These are phyloP conservation scores for Lasioglossum oenotherae DNA, from an alignment of 2,888 invertebrate species.

Conservation along the genomic window DNA sequence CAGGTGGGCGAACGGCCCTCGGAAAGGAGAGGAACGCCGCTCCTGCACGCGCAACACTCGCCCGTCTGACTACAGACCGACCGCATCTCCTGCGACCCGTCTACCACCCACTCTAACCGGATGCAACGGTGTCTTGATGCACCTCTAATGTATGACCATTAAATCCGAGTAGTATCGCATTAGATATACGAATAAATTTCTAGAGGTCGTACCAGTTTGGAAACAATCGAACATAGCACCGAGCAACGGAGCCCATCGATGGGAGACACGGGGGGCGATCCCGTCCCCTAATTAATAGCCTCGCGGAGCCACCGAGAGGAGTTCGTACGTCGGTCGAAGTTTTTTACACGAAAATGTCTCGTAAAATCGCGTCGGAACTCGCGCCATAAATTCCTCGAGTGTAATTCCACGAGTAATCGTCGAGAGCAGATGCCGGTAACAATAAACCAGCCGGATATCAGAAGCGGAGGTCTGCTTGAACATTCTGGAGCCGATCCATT, in stretches of 20 bases:
- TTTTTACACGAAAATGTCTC: slow-evolving; percentile 62
- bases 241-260: background rate
- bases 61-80: slow-evolving; percentile 73
- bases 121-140: background rate
- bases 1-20: slow-evolving; percentile 66
- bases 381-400: slow-evolving; percentile 59
- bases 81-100: slow-evolving; percentile 39
- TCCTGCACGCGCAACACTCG: slow-evolving; percentile 70
- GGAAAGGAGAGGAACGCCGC: slow-evolving; percentile 58
- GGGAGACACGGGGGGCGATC: background rate
- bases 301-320: background rate
- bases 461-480: slow-evolving; percentile 50
- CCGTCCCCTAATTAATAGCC: slow-evolving; percentile 57
- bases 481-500: slow-evolving; percentile 59
- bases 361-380: slow-evolving; percentile 60
- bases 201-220: background rate
- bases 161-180: background rate
- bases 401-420: slow-evolving; percentile 68
- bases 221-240: background rate
- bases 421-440: slow-evolving; percentile 67
- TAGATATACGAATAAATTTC: background rate
- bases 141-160: background rate
- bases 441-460: slow-evolving; percentile 63
- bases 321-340: slow-evolving; percentile 50
- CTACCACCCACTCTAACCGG: background rate